These are phyloP conservation scores for Octodon degus DNA, from an alignment of 2,113 vertebrate species.

Conservation along the genomic window DNA sequence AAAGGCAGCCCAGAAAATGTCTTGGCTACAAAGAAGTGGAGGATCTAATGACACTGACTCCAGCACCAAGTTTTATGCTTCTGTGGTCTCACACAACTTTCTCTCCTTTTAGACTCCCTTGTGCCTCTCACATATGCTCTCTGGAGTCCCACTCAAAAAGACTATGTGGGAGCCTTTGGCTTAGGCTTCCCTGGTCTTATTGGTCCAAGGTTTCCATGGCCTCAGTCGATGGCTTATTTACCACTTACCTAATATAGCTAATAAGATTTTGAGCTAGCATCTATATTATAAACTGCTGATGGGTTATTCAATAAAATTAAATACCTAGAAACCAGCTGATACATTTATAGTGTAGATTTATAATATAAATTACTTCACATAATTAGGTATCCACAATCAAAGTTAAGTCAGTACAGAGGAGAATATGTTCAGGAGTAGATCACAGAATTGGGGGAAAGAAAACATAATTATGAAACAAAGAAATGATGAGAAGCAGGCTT, in stretches of 20 bases:
- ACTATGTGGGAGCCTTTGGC: neutral
- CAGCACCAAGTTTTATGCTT: neutral
- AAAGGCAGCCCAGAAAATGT: neutral
- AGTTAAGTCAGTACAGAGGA: conserved; percentile 57
- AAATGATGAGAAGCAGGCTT: conserved; percentile 63
- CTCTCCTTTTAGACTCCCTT: neutral
- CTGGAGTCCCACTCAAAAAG: neutral
- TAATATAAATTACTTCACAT: conserved; percentile 45
- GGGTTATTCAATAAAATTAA: conserved; percentile 36
- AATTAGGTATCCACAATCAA: conserved; percentile 65
- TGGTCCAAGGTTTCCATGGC: too few relatives aligned
- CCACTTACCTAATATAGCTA: neutral
- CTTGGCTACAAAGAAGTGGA: neutral
- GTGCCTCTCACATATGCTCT: neutral
- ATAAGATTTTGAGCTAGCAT: neutral
- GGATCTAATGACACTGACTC: neutral
- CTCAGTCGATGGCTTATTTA: neutral
- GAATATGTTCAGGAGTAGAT: conserved; percentile 31
- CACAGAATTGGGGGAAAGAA: conserved; percentile 57
- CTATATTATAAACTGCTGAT: neutral
- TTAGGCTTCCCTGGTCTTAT: neutral
- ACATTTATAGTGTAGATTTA: conserved; percentile 13
- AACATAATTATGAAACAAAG: conserved; percentile 72
- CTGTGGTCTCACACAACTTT: neutral
- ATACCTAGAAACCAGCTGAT: conserved; percentile 24